Evolutionary conservation across 2,113 vertebrate genomes (phyloP), one percentile per base, ranked within the genome.

Genomic region (Eulacestoma nigropectus): DNA sequence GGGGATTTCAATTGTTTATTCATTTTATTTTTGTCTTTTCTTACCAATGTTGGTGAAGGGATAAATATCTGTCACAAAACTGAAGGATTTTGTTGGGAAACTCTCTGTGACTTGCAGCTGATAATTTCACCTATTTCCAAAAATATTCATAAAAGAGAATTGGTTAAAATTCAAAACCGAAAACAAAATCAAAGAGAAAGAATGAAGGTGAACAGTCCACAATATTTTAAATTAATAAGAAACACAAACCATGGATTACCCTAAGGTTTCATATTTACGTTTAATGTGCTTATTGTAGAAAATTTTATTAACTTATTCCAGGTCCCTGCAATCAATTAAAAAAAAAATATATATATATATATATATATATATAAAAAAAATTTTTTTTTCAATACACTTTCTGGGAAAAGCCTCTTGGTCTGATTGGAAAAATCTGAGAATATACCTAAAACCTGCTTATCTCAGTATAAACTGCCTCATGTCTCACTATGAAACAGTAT

Each of bases 1-100:
- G 3, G 2, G 4, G 1, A 2, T 3, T 62, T 63, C 35, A 39
- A 6, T 37, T 23, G 3, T 33, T 60, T 1, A 1, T 41, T 62
- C 2, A 9, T 56, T 37, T 39, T 20, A 17, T 13, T 57, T 57
- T 14, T 37, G 27, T 4, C 3, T 52, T 65, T 10, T 73, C 67
- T 70, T 52, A 63, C 4, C 4, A 85, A 13, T 39, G 46, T 27
- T 60, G 4, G 13, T 76, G 35, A 10, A 21, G 23, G 9, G 8
- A 65, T 65, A 64, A 74, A 30, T 39, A 82, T 7, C 5, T 76
- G 11, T 17, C 44, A 47, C 3, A 42, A 75, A 79, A 79, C 9
- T 42, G 9, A 75, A 21, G 4, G 10, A 50, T 67, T 89, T 33
- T 87, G 2, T 68, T 75, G 7, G 21, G 14, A 4, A 42, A 9